Evolutionary conservation across 2,113 vertebrate species (phyloP), one percentile per base, ranked within the genome.

Genomic region (Sitta europaea): DNA sequence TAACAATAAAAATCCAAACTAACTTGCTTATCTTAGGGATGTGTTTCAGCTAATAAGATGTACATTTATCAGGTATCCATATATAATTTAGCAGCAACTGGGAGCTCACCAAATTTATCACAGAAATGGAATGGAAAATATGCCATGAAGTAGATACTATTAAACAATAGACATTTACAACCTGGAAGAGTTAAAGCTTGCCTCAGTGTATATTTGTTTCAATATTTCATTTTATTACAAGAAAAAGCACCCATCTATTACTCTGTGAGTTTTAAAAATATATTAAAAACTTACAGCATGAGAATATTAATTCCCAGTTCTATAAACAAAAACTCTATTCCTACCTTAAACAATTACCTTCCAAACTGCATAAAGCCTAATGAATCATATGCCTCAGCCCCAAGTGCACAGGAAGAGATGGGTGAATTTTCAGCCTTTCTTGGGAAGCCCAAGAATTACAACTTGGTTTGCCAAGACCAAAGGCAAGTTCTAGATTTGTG

Each of bases 1-100:
- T 97, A 98, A 97, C 96, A 97, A 90, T 96, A 97, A 97, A 97
- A 95, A 93, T 92, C 83, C 78, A 90, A 96, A 95, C 86, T 86
- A 96, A 91, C 67, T 93, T 96, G 94, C 83, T 98, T 95, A 87
- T 97, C 94, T 94, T 78, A 63, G 63, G 80, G 84, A 92, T 80
- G 71, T 11, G 45, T 83, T 97, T 96, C 59, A 74, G 72, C 92
- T 96, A 94, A 92, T 62, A 75, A 9, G 48, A 85, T 53, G 47
- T 51, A 66, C 86, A 70, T 93, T 97, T 95, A 91, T 94, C 94
- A 95, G 86, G 75, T 79, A 95, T 23, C 68, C 76, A 77, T 94
- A 95, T 85, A 96, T 79, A 92, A 90, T 94, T 89, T 85, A 92
- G 86, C 63, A 91, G 66, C 74, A 73, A 89, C 68, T 55, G 83